Percentiles rank a stretch among this genome's conserved stretches.
These are phyloP conservation scores for Phyto melanocephala DNA, from an alignment of 2,888 invertebrate species.

Conservation along the genomic window DNA sequence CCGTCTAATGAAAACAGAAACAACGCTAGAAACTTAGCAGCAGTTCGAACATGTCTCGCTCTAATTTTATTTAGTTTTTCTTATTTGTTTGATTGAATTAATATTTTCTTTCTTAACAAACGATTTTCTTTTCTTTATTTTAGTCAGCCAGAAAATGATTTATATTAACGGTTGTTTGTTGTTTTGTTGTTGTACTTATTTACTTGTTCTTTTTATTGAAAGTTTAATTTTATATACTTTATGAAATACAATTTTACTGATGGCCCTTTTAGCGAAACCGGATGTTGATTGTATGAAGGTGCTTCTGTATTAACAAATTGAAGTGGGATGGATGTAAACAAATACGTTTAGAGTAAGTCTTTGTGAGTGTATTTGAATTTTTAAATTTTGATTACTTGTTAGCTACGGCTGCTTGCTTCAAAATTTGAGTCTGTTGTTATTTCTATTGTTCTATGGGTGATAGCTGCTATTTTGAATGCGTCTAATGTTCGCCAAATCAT, in stretches of 20 bases:
- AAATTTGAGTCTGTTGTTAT: not conserved
- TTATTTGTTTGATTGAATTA: no score
- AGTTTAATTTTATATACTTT: not conserved
- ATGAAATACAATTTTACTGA: slow-evolving; percentile 22
- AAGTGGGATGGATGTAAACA: not conserved
- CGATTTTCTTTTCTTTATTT: no score
- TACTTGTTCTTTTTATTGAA: not conserved
- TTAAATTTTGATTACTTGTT: slow-evolving; percentile 66
- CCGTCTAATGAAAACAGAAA: no score
- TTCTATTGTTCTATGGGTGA: slow-evolving; percentile 8
- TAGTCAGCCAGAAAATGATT: not conserved
- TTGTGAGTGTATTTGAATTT: slow-evolving; percentile 58
- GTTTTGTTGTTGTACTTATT: not conserved
- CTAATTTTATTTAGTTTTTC: no score
- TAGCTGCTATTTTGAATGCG: slow-evolving; percentile 16
- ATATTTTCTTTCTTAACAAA: no score
- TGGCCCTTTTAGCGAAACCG: slow-evolving; percentile 38
- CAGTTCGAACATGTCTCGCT: no score
- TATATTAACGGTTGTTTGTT: not conserved
- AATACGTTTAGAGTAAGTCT: not conserved
- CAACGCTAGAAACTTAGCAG: no score
- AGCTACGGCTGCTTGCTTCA: slow-evolving; percentile 42
- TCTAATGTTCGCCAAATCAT: not conserved
- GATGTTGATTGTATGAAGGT: not conserved
- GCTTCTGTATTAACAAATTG: no score